Base-by-base conservation (phyloP, 2,888 invertebrate species). In the Argynnis bischoffii region DNA sequence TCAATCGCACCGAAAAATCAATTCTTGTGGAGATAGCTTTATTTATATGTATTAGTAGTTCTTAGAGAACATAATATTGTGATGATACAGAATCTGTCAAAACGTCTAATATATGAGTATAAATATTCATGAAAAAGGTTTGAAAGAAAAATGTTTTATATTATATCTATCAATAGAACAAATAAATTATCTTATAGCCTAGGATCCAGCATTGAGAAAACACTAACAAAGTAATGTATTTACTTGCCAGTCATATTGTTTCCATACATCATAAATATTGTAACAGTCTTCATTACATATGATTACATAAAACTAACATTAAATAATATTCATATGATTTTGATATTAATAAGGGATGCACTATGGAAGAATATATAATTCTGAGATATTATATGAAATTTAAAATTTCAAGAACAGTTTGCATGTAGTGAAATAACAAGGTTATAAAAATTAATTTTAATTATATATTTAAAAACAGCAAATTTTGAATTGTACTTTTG, bases 221-320 rank as follows among this genome's bases (percentile, higher is more conserved):
- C 21, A 15, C 35, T 48, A 11, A 26, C 26, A 26, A n/a, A 26
- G 8, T 57, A 47, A 8, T 47, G 47, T 26, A 47, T 47, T 18
- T 4, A 26, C 4, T 26, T 5, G 26, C n/a, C 55, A 35, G 35
- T 8, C n/a, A 31, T 35, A 55, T 26, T 66, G 76, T 73, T 71
- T 76, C 75, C 70, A 18, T 35, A 35, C 16, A 51, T 61, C 35
- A 61, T 51, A 51, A 51, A 60, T 50, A 61, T 61, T 41, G 35
- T 53, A 41, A 53, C 61, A 61, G 61, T 61, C 61, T 61, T 61
- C 51, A 51, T 53, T 53, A 61, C 18, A 21, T 21, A 61, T 51
- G 51, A 60, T 18, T 35, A 35, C 31, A 14, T 41, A 53, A 53
- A 61, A 61, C 41, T 41, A 61, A 41, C 8, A 59, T 3, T 47